phyloP scores from a whole-genome alignment of 2,888 invertebrate genomes.

The Hoplodrina ambigua region DNA sequence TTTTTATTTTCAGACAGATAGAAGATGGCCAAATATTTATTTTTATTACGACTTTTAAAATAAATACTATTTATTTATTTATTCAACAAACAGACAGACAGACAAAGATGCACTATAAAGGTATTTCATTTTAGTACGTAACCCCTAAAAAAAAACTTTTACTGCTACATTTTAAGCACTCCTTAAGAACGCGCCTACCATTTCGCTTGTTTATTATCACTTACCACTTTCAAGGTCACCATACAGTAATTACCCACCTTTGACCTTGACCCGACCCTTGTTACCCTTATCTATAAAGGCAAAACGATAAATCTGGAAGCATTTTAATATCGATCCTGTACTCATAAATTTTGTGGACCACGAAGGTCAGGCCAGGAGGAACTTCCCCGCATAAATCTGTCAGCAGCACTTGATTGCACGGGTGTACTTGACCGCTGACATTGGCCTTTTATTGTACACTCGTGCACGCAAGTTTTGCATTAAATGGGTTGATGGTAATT shows the following conservation, averaged over 20 bases:
- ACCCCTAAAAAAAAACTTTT: background rate
- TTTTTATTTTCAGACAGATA: too few relatives aligned
- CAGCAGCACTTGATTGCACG: constrained; percentile 70
- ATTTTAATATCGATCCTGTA: constrained; percentile 57
- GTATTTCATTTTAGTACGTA: too few relatives aligned
- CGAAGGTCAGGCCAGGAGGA: constrained; percentile 67
- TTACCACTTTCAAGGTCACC: constrained; percentile 8
- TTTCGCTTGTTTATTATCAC: background rate
- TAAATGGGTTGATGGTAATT: constrained; percentile 36
- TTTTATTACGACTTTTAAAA: too few relatives aligned
- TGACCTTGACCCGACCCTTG: constrained; percentile 27
- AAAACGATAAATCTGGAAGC: constrained; percentile 55
- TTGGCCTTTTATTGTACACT: constrained; percentile 51
- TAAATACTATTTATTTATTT: too few relatives aligned
- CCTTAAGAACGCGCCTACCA: background rate
- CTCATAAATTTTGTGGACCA: constrained; percentile 53
- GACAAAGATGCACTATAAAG: too few relatives aligned
- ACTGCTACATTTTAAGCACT: background rate
- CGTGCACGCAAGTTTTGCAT: constrained; percentile 47
- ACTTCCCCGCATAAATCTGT: constrained; percentile 72
- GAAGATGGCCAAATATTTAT: too few relatives aligned
- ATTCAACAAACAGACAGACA: too few relatives aligned
- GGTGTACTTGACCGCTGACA: constrained; percentile 64
- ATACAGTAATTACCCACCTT: constrained; percentile 29
- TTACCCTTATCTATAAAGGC: constrained; percentile 28